Evolutionary conservation across 2,888 invertebrate species (phyloP).

Genomic region (Chromoteleia sp.): DNA sequence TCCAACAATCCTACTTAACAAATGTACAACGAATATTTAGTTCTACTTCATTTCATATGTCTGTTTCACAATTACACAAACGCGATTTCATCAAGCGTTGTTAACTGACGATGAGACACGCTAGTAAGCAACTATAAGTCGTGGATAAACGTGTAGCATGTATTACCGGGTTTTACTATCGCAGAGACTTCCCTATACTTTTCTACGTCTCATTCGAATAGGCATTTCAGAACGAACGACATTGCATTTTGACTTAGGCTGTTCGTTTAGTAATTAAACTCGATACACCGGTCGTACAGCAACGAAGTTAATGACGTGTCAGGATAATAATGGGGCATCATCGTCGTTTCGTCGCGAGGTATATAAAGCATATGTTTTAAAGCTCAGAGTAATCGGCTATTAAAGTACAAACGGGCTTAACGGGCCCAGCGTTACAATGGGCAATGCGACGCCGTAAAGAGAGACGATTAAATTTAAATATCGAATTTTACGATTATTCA

Average conservation of each 20-base stretch:
- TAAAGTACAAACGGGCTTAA: constrained; percentile 77
- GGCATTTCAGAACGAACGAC: constrained; percentile 63
- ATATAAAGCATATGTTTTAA: constrained; percentile 81
- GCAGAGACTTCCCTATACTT: constrained; percentile 45
- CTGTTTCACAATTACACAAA: neutral
- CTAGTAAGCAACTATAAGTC: constrained; percentile 37
- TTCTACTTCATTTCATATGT: no score
- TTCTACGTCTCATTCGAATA: constrained; percentile 62
- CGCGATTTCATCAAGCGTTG: constrained; percentile 16
- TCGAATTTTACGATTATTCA: constrained; percentile 83
- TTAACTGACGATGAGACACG: constrained; percentile 39
- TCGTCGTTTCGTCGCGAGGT: constrained; percentile 77
- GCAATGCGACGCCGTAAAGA: constrained; percentile 71
- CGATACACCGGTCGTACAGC: constrained; percentile 70
- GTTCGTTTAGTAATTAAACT: constrained; percentile 78
- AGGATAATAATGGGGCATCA: constrained; percentile 82
- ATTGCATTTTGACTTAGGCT: constrained; percentile 74
- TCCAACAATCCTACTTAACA: no score
- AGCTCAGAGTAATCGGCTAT: constrained; percentile 82
- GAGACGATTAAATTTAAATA: constrained; percentile 84
- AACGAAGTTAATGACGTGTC: constrained; percentile 83
- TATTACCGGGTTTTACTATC: constrained; percentile 58
- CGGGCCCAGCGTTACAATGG: constrained; percentile 76
- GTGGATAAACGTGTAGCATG: constrained; percentile 21
- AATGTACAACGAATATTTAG: no score